Conservation (phyloP, 92 coral and sea anemone genomes). For the Virgularia gustaviana region DNA sequence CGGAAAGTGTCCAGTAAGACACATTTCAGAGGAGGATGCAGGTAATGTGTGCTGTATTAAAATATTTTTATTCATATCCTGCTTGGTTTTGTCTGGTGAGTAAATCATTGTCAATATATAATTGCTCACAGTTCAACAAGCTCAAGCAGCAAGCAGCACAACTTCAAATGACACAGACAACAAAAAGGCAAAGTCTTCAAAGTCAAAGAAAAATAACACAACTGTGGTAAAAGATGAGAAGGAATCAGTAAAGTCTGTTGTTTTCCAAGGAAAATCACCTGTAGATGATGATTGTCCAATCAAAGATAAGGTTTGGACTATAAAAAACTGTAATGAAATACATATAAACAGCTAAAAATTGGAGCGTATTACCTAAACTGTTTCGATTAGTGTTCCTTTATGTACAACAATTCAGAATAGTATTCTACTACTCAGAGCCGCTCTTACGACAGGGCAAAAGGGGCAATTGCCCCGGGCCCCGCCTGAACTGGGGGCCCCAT, state of each 20-base stretch:
- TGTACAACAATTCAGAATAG: no score
- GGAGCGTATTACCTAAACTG: background rate
- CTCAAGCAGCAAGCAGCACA: conserved; percentile 54
- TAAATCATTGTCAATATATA: background rate
- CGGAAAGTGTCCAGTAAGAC: conserved; percentile 52
- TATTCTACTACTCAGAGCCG: no score
- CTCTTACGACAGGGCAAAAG: no score
- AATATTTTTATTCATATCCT: no score
- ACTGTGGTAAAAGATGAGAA: conserved; percentile 9
- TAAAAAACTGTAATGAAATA: no score
- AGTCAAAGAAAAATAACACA: conserved; percentile 5
- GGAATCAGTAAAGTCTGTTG: conserved; percentile 66
- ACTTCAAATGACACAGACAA: conserved; percentile 42
- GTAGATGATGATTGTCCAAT: conserved; percentile 77
- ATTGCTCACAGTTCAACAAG: no score
- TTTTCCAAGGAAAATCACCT: conserved; percentile 90
- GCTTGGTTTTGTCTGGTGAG: background rate
- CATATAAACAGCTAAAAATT: background rate
- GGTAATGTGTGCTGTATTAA: no score
- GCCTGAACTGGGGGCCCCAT: no score
- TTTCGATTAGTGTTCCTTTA: no score
- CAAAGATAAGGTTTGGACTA: conserved; percentile 68
- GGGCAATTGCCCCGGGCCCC: no score
- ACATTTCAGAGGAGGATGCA: conserved; percentile 3
- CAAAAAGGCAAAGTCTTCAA: conserved; percentile 31